Evolutionary conservation across 2,797 vertebrate species (phyloP), one percentile per base, ranked within the genome.

Genomic region (Oreochromis grahami): DNA sequence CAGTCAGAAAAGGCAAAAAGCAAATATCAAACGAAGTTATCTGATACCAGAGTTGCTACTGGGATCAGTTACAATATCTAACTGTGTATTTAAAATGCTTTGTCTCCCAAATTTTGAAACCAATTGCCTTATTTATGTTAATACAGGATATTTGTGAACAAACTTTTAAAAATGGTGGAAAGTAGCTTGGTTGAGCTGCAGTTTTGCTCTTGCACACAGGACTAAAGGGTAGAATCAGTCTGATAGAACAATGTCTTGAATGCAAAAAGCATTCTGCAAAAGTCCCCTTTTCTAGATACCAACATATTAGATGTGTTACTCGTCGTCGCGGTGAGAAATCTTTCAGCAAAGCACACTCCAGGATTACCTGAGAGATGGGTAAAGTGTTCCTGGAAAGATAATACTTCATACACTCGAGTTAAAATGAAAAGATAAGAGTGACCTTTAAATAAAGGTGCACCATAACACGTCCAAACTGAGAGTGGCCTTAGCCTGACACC

Each of bases 251-350:
- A n/a, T 50, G 15, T 72, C 63, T 43, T 43, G 13, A 70, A 43
- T 43, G 63, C n/a, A 10, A 26, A 68, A 68, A 68, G 41, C 4
- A 13, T 8, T 65, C 36, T 65, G n/a, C 19, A 29, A 10, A 29
- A 48, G 68, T 0, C 43, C 10, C 4, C 1, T 72, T 72, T 29
- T 48, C 68, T 29, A 48, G 5, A 48, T 12, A 34, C 45, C 48
- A 13, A 74, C 70, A 14, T 9, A 34, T n/a, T 74, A 19, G 3
- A 51, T 34, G 11, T 14, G 70, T 17, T 70, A 70, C 38, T 26
- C 8, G 14, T 26, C 13, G 0, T 26, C 1, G 0, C 0, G 1
- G 38, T 26, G 65, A 26, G 0, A 70, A 45, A 7, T 26, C 41
- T 70, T 45, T 45, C 65, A 17, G 38, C 8, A 15, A 45, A 43